These are phyloP conservation scores for Neolamprologus falcicula DNA, from an alignment of 2,113 vertebrate genomes.

Conservation along the genomic window DNA sequence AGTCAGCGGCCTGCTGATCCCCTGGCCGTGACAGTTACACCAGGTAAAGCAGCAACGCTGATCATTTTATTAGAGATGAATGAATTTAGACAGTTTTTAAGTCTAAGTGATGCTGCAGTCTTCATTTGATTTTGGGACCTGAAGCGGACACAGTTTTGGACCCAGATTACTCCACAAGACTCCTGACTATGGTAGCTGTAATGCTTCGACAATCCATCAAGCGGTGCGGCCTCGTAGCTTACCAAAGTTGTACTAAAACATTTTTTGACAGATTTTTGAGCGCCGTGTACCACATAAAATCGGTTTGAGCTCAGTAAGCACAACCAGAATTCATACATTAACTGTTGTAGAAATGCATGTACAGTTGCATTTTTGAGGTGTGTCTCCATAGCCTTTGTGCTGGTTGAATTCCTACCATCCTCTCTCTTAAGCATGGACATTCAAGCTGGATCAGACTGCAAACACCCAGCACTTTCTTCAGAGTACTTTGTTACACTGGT, in stretches of 20 bases:
- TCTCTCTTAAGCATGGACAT: not conserved
- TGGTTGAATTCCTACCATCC: not conserved
- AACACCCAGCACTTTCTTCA: not conserved
- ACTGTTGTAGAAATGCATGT: not conserved
- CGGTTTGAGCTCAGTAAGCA: not conserved
- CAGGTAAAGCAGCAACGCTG: not conserved
- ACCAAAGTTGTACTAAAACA: not conserved
- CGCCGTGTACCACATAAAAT: fast-evolving
- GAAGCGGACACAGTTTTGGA: not conserved
- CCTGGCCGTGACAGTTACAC: not conserved
- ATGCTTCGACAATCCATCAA: not conserved
- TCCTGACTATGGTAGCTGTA: not conserved
- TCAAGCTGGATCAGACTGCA: not conserved
- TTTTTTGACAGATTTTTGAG: not conserved
- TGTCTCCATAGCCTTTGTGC: not conserved
- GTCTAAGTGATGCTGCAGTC: not conserved
- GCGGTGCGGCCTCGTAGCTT: not conserved
- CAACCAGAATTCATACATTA: not conserved
- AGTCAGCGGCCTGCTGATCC: too few species aligned
- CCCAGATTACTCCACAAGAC: not conserved
- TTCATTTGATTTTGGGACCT: not conserved
- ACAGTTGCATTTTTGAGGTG: not conserved
- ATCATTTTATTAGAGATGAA: not conserved
- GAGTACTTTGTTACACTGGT: not conserved
- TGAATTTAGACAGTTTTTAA: not conserved